Evolutionary conservation across 37 sponge, comb jelly and placozoan genomes (phyloP).

Genomic region (Ephydatia muelleri): DNA sequence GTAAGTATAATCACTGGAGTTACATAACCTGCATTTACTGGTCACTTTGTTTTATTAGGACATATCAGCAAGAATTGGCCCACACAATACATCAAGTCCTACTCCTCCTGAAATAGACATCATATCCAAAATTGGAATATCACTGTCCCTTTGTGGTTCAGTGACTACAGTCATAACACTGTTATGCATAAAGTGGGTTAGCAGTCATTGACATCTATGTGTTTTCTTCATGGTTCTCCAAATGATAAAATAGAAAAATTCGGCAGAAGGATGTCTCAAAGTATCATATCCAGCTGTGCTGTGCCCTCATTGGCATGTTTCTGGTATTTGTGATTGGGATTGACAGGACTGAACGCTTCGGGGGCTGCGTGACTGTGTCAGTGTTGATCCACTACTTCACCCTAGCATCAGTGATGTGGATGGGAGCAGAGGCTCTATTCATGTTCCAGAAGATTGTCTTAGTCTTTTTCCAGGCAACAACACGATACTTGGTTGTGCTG

Average conservation of each 20-base stretch:
- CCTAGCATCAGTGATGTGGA: slow-evolving; percentile 25
- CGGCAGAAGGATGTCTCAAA: slow-evolving; percentile 16
- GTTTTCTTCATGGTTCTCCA: not conserved
- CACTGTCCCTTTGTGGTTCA: slow-evolving; percentile 37
- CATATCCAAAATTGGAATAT: slow-evolving; percentile 25
- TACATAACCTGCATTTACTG: not conserved
- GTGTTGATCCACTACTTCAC: slow-evolving; percentile 58
- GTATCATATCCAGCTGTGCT: slow-evolving; percentile 39
- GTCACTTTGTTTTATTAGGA: not conserved
- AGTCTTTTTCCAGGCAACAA: slow-evolving; percentile 35
- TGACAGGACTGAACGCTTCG: slow-evolving; percentile 3
- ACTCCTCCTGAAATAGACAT: not conserved
- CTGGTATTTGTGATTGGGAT: slow-evolving; percentile 39
- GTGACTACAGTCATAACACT: slow-evolving; percentile 17
- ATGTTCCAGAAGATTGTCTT: slow-evolving; percentile 41
- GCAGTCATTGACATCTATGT: too few species aligned
- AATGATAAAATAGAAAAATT: slow-evolving; percentile 25
- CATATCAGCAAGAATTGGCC: not conserved
- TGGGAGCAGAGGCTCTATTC: slow-evolving; percentile 31
- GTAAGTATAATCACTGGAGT: slow-evolving; percentile 25
- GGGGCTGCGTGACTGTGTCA: slow-evolving; percentile 38
- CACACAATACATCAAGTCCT: not conserved
- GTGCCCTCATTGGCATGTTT: slow-evolving; percentile 40
- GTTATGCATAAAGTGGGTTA: slow-evolving; percentile 15
- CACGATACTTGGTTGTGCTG: slow-evolving; percentile 3